Conservation (phyloP, 2,797 vertebrate species). For the Chromobotia macracanthus region DNA sequence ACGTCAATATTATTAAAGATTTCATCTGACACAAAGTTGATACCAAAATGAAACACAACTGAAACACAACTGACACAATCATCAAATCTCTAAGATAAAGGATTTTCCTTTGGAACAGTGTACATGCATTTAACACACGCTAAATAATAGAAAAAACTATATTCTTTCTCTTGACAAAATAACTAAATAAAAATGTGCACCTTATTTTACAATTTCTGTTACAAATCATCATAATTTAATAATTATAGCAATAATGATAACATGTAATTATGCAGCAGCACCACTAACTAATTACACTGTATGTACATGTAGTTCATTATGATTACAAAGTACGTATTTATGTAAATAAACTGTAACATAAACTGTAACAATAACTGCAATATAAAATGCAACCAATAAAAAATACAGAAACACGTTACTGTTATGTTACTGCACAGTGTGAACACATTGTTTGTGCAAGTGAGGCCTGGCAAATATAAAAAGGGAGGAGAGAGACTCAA, state of each 20-base stretch:
- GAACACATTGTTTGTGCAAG: slow-evolving; percentile 18
- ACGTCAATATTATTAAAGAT: no score
- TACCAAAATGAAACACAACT: no score
- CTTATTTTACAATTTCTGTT: no score
- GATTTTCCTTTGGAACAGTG: no score
- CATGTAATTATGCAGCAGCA: not conserved
- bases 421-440: slow-evolving; percentile 6
- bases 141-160: no score
- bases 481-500: slow-evolving; percentile 46
- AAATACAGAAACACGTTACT: not conserved
- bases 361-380: slow-evolving; percentile 2
- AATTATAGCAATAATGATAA: not conserved
- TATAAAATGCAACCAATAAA: not conserved
- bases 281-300: not conserved
- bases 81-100: no score
- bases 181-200: no score
- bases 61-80: no score
- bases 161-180: no score
- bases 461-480: slow-evolving; percentile 30
- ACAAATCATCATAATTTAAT: no score
- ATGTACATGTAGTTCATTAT: not conserved
- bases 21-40: no score
- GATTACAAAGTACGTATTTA: not conserved
- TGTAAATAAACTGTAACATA: not conserved
- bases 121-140: no score